Evolutionary conservation across 2,797 vertebrate species (phyloP), one percentile per base, ranked within the genome.

Genomic region (Thunnus albacares): DNA sequence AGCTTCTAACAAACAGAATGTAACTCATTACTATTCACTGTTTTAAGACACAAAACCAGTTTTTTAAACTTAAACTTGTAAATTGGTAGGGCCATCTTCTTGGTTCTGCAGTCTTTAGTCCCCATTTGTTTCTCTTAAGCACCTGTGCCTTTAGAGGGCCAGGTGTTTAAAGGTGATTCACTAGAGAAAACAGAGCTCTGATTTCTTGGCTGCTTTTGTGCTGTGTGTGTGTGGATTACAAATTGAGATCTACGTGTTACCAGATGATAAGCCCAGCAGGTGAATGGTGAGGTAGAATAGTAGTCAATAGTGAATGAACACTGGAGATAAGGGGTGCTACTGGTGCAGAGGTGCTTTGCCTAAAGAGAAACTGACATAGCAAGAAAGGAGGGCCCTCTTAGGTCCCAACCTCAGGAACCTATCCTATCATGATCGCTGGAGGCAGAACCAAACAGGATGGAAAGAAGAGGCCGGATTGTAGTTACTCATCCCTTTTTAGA

Each of bases 201-300:
- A 77, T 84, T 88, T 83, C 72, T 79, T 55, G 26, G 2, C 49
- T 26, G 71, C 47, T 61, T 82, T 79, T 82, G 70, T 81, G 59
- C 43, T 71, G 65, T 51, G 47, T 51, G 47, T 41, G 41, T 43
- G 41, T 43, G 41, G 41, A 43, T 43, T 43, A 43, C 41, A 13
- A 14, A 43, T 43, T 43, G 41, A 43, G 41, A 14, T 43, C 41
- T 43, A 14, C 41, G 2, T 51, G 47, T 51, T 51, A 51, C 47
- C 18, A 51, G 47, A 10, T 3, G 18, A 51, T 51, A 51, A 8
- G 6, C 18, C 11, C 51, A 60, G 41, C 53, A 69, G 35, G 55
- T 80, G 55, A 62, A 47, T 1, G 52, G 30, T 38, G 26, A 81
- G 73, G 52, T 68, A 62, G 61, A 70, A 75, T 56, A 57, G 55